Conservation (phyloP, 1,140 invertebrate species). For the Cydia fagiglandana region DNA sequence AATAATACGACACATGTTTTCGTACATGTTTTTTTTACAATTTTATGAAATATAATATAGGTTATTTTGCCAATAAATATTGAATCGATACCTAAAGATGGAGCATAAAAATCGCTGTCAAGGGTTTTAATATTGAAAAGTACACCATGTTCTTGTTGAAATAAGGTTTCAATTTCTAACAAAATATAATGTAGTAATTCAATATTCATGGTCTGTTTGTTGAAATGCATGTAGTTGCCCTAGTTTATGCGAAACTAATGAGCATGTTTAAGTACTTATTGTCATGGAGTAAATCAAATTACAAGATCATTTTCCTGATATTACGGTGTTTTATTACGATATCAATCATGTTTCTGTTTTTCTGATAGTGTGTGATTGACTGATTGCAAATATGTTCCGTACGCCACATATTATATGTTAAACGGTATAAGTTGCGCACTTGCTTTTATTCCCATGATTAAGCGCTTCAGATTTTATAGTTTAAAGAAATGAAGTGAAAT, state of each 20-base stretch:
- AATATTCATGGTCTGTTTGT: constrained; percentile 4
- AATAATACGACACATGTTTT: too few species aligned
- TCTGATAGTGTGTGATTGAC: background rate
- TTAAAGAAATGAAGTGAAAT: too few species aligned
- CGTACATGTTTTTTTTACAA: too few species aligned
- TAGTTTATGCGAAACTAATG: background rate
- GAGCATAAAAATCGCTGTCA: background rate
- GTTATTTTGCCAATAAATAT: background rate
- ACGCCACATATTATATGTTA: too few species aligned
- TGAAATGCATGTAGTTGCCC: background rate
- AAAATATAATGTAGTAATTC: background rate
- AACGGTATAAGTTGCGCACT: too few species aligned
- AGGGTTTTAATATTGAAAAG: background rate
- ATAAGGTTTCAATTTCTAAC: background rate
- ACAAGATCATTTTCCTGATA: background rate
- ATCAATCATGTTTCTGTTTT: background rate
- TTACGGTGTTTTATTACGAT: background rate
- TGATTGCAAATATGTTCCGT: background rate
- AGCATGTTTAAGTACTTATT: background rate
- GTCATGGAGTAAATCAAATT: background rate
- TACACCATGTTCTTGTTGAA: background rate
- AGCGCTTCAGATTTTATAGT: too few species aligned
- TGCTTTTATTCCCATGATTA: too few species aligned
- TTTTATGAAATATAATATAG: background rate
- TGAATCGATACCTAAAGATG: background rate